Base-by-base conservation (phyloP, 2,888 invertebrate species). In the Julus scandinavius region DNA sequence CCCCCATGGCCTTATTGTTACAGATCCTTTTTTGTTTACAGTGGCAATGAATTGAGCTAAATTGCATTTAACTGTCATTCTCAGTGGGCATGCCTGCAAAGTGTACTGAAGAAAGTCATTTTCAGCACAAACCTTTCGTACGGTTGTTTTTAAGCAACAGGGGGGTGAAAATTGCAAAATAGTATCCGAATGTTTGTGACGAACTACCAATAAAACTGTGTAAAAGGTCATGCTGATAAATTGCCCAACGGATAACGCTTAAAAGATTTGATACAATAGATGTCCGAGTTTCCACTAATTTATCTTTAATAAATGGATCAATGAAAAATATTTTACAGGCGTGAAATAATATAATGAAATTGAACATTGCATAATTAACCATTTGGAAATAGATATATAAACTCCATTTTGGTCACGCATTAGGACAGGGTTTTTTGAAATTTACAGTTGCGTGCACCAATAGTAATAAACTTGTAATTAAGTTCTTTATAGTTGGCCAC, bases 61-160 rank as follows among this genome's bases (percentile, higher is more conserved):
- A 80, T 80, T 80, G 80, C 80, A 80, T 80, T 80, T 80, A 80
- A 80, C 80, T 80, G 80, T 80, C 80, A 38, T 80, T 80, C 80
- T 80, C 38, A 38, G 38, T 80, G 80, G 80, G 13, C 80, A 80
- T 80, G 38, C 72, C 72, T 72, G 29, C 72, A 11, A 72, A 72
- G 29, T n/a, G 72, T 72, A 29, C 80, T 40, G 38, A 80, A 38
- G 38, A 80, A 38, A 80, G 11, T 0, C 38, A 38, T 15, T 80
- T 80, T 38, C 15, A 38, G 5, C 80, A 80, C 38, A 80, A 38
- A 13, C 38, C 4, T 80, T 80, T 15, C 38, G 38, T 38, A 80
- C 80, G 80, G 80, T 15, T 80, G 38, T 80, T 80, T 80, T 38
- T 11, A 38, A 80, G 80, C 80, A 80, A 80, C 80, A 38, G 80